Evolutionary conservation across 2,113 vertebrate genomes (phyloP).

Genomic region (Uropsilus gracilis): DNA sequence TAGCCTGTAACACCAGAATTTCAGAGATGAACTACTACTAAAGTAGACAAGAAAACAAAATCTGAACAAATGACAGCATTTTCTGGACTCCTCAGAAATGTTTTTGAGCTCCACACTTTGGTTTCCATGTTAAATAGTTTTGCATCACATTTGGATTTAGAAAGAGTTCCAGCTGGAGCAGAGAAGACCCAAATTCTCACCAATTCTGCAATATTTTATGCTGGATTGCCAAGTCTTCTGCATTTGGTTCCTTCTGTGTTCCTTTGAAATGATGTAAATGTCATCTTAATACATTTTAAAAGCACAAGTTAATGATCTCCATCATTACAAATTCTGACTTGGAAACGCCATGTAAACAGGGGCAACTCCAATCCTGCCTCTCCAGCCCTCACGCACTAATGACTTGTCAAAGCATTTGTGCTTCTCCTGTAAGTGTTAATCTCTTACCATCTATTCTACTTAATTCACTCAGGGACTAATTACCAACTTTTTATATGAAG

Average conservation of each 20-base stretch:
- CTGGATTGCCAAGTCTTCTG: background rate
- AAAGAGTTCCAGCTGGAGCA: background rate
- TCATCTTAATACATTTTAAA: slow-evolving; percentile 79
- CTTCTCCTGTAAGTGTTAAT: slow-evolving; percentile 81
- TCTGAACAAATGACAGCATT: background rate
- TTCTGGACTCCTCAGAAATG: background rate
- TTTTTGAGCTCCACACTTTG: background rate
- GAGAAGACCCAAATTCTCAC: background rate
- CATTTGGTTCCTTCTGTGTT: background rate
- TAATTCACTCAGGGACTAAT: slow-evolving; percentile 99
- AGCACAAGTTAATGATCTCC: slow-evolving; percentile 73
- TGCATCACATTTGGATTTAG: background rate
- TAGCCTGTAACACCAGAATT: background rate
- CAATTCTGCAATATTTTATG: background rate
- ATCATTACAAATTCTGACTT: slow-evolving; percentile 48
- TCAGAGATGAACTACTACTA: background rate
- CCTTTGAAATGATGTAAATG: slow-evolving; percentile 63
- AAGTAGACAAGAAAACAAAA: slow-evolving; percentile 50
- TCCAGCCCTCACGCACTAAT: slow-evolving; percentile 81
- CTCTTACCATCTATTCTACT: slow-evolving; percentile 90
- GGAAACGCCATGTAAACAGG: slow-evolving; percentile 38
- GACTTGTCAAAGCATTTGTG: slow-evolving; percentile 75
- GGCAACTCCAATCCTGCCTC: slow-evolving; percentile 54
- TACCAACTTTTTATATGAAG: slow-evolving; percentile 96
- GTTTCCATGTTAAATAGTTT: background rate